phyloP scores from a whole-genome alignment of 2,888 invertebrate genomes.

The Acleris laterana region DNA sequence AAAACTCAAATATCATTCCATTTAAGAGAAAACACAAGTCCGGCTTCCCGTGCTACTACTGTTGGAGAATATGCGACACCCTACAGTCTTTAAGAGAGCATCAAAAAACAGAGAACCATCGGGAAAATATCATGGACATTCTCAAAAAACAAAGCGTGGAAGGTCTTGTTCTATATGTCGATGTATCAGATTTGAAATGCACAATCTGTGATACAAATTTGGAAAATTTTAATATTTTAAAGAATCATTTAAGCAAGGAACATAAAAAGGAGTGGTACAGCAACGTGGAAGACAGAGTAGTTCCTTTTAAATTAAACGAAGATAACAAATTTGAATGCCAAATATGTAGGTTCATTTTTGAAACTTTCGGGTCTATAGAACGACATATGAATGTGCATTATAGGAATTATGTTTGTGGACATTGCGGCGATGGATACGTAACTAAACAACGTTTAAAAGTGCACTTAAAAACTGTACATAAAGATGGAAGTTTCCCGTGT shows the following conservation, averaged over 20 bases:
- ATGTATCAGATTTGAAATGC: slow-evolving; percentile 33
- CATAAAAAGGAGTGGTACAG: slow-evolving; percentile 28
- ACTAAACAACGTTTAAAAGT: slow-evolving; percentile 68
- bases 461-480: slow-evolving; percentile 64
- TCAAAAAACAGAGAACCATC: slow-evolving; percentile 24
- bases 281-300: slow-evolving; percentile 24
- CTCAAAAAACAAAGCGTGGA: slow-evolving; percentile 15
- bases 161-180: slow-evolving; percentile 31
- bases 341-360: slow-evolving; percentile 47
- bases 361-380: slow-evolving; percentile 73
- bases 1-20: slow-evolving; percentile 51
- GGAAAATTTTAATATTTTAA: slow-evolving; percentile 10
- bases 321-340: slow-evolving; percentile 24
- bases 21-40: slow-evolving; percentile 51
- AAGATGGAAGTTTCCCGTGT: slow-evolving; percentile 57
- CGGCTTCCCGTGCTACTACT: slow-evolving; percentile 55
- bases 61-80: slow-evolving; percentile 44
- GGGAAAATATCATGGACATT: neutral
- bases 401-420: slow-evolving; percentile 67
- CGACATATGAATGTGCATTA: slow-evolving; percentile 75
- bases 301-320: slow-evolving; percentile 33
- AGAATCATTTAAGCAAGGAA: slow-evolving; percentile 20
- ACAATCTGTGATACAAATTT: slow-evolving; percentile 21
- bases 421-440: slow-evolving; percentile 68
- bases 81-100: slow-evolving; percentile 46